These are phyloP conservation scores for Pycnonotus jocosus DNA, from an alignment of 2,113 vertebrate species.

Conservation along the genomic window DNA sequence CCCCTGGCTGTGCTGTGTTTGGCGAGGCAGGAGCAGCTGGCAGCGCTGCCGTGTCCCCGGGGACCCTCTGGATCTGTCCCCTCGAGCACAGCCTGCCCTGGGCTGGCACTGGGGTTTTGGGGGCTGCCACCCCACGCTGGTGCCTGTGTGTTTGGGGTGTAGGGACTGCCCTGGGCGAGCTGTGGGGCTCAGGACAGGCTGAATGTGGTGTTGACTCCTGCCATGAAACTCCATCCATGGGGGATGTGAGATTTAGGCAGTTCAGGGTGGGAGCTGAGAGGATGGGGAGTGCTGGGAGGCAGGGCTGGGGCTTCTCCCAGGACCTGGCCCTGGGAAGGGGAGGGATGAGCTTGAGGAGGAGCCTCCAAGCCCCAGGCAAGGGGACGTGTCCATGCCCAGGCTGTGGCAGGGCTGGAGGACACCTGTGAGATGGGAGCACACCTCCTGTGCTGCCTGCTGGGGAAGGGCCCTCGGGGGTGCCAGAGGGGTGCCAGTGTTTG, in stretches of 20 bases:
- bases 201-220: rapidly evolving
- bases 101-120: not conserved
- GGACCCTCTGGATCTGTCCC: not conserved
- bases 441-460: not conserved
- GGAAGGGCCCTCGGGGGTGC: not conserved
- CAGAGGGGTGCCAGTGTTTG: not conserved
- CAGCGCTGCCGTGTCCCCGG: rapidly evolving
- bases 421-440: not conserved
- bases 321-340: not conserved
- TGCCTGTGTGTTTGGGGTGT: not conserved
- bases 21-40: not conserved
- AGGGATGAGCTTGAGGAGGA: not conserved
- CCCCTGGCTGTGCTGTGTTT: not conserved
- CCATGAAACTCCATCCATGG: not conserved
- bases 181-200: not conserved
- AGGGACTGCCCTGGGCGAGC: not conserved
- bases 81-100: rapidly evolving
- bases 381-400: not conserved
- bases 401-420: not conserved
- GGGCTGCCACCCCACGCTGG: not conserved
- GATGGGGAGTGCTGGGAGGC: not conserved
- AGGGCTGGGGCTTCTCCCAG: not conserved
- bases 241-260: not conserved
- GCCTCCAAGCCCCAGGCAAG: not conserved
- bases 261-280: not conserved